phyloP scores from a whole-genome alignment of 2,797 vertebrate species.

The Hydrocynus forskahlii region DNA sequence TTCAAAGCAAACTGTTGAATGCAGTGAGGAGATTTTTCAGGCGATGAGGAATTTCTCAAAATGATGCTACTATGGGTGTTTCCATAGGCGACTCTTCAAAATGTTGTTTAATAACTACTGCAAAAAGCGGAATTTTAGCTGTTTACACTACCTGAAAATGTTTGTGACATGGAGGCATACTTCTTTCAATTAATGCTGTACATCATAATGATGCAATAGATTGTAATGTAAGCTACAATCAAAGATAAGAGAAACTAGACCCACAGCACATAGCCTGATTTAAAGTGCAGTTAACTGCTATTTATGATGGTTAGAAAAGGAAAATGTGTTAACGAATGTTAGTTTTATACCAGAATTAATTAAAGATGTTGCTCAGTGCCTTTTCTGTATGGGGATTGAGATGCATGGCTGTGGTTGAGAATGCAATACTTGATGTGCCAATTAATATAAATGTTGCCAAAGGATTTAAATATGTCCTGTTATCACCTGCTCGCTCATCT shows the following conservation, averaged over 20 bases:
- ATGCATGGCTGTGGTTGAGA: slow-evolving; percentile 25
- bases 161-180: background rate
- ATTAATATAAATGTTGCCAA: slow-evolving; percentile 28
- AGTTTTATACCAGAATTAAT: slow-evolving; percentile 19
- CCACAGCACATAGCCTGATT: background rate
- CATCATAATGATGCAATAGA: slow-evolving; percentile 35
- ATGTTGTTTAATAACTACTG: background rate
- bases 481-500: slow-evolving; percentile 16
- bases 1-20: slow-evolving; percentile 30
- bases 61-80: background rate
- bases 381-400: slow-evolving; percentile 39
- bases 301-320: slow-evolving; percentile 1
- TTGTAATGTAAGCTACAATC: slow-evolving; percentile 19
- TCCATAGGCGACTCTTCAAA: background rate
- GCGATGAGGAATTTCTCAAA: slow-evolving; percentile 17
- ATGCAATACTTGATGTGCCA: slow-evolving; percentile 41
- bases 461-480: slow-evolving; percentile 4
- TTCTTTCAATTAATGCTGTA: slow-evolving; percentile 1
- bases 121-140: slow-evolving; percentile 9
- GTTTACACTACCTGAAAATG: slow-evolving; percentile 1
- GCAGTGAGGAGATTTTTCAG: slow-evolving; percentile 3
- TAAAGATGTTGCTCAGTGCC: slow-evolving; percentile 42
- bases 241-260: slow-evolving; percentile 7
- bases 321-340: slow-evolving; percentile 12
- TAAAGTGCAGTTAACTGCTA: slow-evolving; percentile 9